A percentile compares a stretch with the other conserved stretches of the same genome.
phyloP scores from a whole-genome alignment of 2,797 vertebrate species.

The Salarias fasciatus region DNA sequence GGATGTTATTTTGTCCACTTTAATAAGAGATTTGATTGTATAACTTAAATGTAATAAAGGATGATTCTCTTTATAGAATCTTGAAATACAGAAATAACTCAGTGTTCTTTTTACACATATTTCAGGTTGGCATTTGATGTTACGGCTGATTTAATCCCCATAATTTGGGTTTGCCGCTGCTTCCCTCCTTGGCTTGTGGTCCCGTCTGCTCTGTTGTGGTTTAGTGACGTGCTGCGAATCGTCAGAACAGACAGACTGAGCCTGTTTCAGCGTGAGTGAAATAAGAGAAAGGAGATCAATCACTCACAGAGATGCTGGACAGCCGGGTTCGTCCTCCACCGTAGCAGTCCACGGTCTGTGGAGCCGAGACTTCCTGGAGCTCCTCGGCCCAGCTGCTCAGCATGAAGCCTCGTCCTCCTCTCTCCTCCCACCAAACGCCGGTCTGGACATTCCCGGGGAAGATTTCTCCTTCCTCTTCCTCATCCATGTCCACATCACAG shows the following conservation, averaged over 20 bases:
- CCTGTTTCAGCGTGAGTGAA: slow-evolving; percentile 13
- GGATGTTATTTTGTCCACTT: too few relatives aligned
- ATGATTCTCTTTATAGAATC: too few relatives aligned
- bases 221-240: too few relatives aligned
- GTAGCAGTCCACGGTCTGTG: slow-evolving; percentile 42
- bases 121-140: too few relatives aligned
- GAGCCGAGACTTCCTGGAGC: slow-evolving; percentile 59
- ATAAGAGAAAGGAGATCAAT: slow-evolving; percentile 6
- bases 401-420: slow-evolving; percentile 47
- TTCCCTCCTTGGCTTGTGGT: neutral
- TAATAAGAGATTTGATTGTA: too few relatives aligned
- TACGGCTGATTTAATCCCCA: too few relatives aligned
- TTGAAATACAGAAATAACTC: too few relatives aligned
- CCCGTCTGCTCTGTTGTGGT: neutral
- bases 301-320: slow-evolving; percentile 70
- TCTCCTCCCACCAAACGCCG: slow-evolving; percentile 61
- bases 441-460: slow-evolving; percentile 34
- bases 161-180: too few relatives aligned
- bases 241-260: too few relatives aligned
- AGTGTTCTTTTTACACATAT: too few relatives aligned
- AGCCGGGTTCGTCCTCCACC: slow-evolving; percentile 40
- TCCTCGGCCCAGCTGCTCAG: slow-evolving; percentile 72
- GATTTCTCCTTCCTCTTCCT: slow-evolving; percentile 50
- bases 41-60: too few relatives aligned
- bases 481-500: slow-evolving; percentile 61